Conservation (phyloP, 2,888 invertebrate species). For the Phymatocera aterrima region DNA sequence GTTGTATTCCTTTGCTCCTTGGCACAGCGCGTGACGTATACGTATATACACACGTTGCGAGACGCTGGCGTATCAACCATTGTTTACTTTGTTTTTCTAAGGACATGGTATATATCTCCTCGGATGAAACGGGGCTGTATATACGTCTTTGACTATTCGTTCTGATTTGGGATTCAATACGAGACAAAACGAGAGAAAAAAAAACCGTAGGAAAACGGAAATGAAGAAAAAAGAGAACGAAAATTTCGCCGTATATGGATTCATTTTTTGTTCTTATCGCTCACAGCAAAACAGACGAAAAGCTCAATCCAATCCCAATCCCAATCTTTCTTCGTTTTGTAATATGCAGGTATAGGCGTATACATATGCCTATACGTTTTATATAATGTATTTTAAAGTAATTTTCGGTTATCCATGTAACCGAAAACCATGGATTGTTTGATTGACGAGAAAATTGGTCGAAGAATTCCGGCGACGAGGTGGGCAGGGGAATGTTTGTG, state of each 20-base stretch:
- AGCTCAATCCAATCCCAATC: neutral
- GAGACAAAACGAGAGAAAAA: no score
- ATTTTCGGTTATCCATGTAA: no score
- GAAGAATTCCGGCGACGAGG: neutral
- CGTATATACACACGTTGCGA: neutral
- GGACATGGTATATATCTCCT: neutral
- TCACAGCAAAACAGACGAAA: neutral
- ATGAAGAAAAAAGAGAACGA: neutral
- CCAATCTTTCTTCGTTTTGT: neutral
- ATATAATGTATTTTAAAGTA: no score
- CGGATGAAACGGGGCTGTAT: neutral
- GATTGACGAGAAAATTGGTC: neutral
- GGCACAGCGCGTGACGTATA: neutral
- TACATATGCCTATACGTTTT: no score
- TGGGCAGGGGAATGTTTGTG: neutral
- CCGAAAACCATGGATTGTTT: no score
- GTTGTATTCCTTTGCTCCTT: slow-evolving; percentile 3
- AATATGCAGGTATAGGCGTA: no score
- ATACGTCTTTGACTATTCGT: neutral
- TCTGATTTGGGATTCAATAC: neutral
- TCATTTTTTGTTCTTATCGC: no score
- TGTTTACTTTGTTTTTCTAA: slow-evolving; percentile 21
- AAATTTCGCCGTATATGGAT: neutral
- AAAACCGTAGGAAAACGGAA: no score
- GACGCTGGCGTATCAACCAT: neutral